Conservation (phyloP, 2,797 vertebrate genomes). For the Tragopan temminckii region DNA sequence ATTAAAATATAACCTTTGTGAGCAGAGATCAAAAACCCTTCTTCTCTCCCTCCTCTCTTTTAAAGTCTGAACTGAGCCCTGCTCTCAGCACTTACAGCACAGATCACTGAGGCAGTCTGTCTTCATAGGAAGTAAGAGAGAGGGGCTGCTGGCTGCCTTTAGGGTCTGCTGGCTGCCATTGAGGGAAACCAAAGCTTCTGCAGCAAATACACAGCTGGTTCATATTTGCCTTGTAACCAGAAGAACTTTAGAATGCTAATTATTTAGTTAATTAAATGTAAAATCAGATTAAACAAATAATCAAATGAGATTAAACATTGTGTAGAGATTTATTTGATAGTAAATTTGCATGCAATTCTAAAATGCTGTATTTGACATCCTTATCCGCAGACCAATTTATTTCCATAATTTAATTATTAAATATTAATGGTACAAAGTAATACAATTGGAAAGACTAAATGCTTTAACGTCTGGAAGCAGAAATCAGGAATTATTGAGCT, state of each 20-base stretch:
- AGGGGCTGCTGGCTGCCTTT: background rate
- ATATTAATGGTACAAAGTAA: background rate
- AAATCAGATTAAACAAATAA: background rate
- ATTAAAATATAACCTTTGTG: background rate
- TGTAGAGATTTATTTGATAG: background rate
- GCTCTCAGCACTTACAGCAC: background rate
- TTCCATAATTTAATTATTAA: conserved; percentile 1
- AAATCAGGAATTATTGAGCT: background rate
- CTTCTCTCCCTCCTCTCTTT: background rate
- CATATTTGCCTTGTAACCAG: background rate
- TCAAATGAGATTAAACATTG: background rate
- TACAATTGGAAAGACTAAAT: background rate
- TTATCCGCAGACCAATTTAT: background rate
- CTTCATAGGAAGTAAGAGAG: background rate
- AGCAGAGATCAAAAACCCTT: background rate
- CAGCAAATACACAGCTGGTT: background rate
- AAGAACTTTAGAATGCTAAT: background rate
- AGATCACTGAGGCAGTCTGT: background rate
- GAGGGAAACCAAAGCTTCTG: background rate
- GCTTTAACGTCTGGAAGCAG: conserved; percentile 1
- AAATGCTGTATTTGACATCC: background rate
- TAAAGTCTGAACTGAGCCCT: background rate
- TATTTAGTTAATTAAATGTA: background rate
- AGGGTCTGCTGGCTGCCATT: background rate
- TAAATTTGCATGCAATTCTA: background rate